phyloP scores from a whole-genome alignment of 2,888 invertebrate species.

The Conistra vaccinii region DNA sequence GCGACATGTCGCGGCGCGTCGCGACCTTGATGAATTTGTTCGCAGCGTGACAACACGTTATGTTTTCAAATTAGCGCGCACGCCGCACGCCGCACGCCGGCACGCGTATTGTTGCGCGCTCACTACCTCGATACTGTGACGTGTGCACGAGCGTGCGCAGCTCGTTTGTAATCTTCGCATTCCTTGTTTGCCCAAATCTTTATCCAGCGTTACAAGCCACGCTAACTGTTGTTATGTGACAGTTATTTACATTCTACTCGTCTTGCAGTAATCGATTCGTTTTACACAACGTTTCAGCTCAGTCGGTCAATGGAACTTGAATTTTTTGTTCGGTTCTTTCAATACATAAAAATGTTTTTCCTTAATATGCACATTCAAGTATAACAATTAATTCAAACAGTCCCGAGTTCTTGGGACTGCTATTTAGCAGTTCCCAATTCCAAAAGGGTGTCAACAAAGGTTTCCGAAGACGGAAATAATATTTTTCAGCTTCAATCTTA shows the following conservation, averaged over 20 bases:
- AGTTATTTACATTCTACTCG: neutral
- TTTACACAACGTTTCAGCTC: conserved; percentile 1
- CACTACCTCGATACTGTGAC: neutral
- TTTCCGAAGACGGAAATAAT: neutral
- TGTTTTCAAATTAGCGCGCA: conserved; percentile 9
- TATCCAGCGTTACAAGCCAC: conserved; percentile 15
- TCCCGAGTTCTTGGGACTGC: too few species aligned
- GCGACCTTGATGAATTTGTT: conserved; percentile 8
- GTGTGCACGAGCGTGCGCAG: conserved; percentile 13
- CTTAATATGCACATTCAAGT: neutral
- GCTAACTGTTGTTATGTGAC: conserved; percentile 19
- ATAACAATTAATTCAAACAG: neutral
- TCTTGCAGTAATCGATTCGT: conserved; percentile 4
- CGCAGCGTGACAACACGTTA: conserved; percentile 2
- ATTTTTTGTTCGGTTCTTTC: neutral
- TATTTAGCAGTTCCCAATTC: neutral
- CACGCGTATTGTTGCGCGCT: neutral
- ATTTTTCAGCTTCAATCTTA: neutral
- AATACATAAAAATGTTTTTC: neutral
- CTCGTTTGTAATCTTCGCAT: conserved; percentile 18
- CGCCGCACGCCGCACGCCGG: neutral
- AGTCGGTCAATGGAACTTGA: neutral
- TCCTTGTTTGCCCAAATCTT: conserved; percentile 27
- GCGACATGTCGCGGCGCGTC: neutral
- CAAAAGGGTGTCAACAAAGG: neutral